Evolutionary conservation across 2,888 invertebrate species (phyloP), one percentile per base, ranked within the genome.

Genomic region (Resseliella maxima): DNA sequence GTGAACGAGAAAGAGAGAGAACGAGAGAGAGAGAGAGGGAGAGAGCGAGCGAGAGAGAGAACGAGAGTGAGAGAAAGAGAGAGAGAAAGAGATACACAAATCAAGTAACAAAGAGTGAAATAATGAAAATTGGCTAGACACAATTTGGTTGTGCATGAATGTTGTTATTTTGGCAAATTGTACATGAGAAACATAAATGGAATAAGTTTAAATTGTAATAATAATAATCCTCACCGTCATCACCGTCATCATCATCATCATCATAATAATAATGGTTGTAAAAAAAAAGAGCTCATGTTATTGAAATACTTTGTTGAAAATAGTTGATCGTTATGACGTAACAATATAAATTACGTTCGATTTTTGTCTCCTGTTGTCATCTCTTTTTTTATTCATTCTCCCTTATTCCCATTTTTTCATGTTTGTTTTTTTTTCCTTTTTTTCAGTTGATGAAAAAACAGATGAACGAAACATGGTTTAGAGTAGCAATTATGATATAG

Each of bases 71-170:
- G n/a, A n/a, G n/a, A 12, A 21, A 50, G 2, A 50, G 50, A 18
- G 21, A 8, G 8, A 50, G 21, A 50, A 12, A 50, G 2, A 50
- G 18, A 50, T n/a, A 18, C 46, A 72, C 31, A 10, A 6, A 72
- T 72, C 72, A 72, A 72, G 18, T 15, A 72, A 72, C 72, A 72
- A 72, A 72, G 15, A 18, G 31, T 15, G 35, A 72, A 31, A 27
- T 72, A 72, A 72, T 72, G 72, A 72, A 72, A 72, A 72, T 72
- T 72, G 72, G 72, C 72, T 72, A 72, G 72, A 72, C 72, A 72
- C 72, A 72, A 72, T 72, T 72, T 72, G 31, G 31, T 72, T 35
- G 15, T 27, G 31, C 72, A 72, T 31, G 72, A 72, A 15, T 1
- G 15, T 50, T 72, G 59, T 24, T 50, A 18, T 8, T 18, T 2